phyloP scores from a whole-genome alignment of 2,797 vertebrate genomes.

The Dermochelys coriacea region DNA sequence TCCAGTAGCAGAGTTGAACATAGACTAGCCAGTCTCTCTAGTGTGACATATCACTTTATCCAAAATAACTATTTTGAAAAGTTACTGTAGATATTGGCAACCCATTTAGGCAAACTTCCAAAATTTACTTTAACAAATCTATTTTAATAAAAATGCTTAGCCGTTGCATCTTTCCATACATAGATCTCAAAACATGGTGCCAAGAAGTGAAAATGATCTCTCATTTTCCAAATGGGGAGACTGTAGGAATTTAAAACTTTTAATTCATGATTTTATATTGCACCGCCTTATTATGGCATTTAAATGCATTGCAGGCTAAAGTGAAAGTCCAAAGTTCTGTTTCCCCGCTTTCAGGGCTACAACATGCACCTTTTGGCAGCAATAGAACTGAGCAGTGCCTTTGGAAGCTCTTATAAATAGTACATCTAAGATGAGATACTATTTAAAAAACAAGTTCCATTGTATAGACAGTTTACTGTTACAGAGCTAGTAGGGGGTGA shows the following conservation, averaged over 20 bases:
- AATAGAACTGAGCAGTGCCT: background rate
- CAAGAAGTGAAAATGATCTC: background rate
- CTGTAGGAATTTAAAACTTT: background rate
- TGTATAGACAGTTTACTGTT: background rate
- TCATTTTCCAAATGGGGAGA: background rate
- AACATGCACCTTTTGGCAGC: background rate
- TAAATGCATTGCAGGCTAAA: background rate
- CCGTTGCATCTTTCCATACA: background rate
- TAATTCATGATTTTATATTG: background rate
- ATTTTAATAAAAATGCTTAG: background rate
- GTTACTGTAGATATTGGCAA: background rate
- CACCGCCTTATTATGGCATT: rapidly evolving
- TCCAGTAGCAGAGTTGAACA: background rate
- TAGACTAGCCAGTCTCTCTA: background rate
- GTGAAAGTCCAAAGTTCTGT: background rate
- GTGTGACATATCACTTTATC: background rate
- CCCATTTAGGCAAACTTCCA: background rate
- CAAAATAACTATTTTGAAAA: background rate
- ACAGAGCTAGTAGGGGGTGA: background rate
- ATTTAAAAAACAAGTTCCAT: background rate
- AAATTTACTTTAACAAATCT: background rate
- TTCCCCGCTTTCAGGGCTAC: background rate
- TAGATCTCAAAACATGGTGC: background rate
- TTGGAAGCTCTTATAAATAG: background rate
- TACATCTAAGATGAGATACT: background rate